These are phyloP conservation scores for Dastarcus helophoroides DNA, from an alignment of 2,888 invertebrate genomes.

Conservation along the genomic window DNA sequence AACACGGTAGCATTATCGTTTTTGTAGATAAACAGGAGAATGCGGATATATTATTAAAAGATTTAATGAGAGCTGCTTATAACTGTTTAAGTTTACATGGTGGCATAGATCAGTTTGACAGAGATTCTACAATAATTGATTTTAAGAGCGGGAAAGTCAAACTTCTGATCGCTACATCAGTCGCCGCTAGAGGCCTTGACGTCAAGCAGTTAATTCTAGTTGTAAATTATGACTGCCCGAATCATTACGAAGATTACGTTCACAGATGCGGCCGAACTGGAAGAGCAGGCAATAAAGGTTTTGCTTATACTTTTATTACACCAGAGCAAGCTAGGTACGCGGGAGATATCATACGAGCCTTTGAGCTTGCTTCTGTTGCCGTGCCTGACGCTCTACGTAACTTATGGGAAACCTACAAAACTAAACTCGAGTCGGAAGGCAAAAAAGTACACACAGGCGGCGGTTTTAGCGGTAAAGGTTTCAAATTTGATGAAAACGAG, in stretches of 20 bases:
- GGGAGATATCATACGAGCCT: slow-evolving; percentile 84
- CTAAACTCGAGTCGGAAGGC: slow-evolving; percentile 78
- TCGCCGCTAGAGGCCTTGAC: slow-evolving; percentile 96
- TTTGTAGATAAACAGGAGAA: slow-evolving; percentile 99
- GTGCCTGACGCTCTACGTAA: slow-evolving; percentile 69
- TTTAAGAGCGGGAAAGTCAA: slow-evolving; percentile 80
- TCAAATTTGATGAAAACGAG: slow-evolving; percentile 97
- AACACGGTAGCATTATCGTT: slow-evolving; percentile 86
- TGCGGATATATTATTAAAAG: slow-evolving; percentile 84
- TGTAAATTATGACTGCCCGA: slow-evolving; percentile 98
- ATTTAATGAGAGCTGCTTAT: slow-evolving; percentile 93
- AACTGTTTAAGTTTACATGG: slow-evolving; percentile 96
- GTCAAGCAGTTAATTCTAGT: slow-evolving; percentile 96
- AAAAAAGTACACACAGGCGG: slow-evolving; percentile 88
- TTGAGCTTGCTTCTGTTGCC: slow-evolving; percentile 69
- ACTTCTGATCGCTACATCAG: slow-evolving; percentile 92
- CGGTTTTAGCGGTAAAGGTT: slow-evolving; percentile 91
- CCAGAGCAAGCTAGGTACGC: slow-evolving; percentile 76
- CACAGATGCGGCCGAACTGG: slow-evolving; percentile 91
- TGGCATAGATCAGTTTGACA: slow-evolving; percentile 98
- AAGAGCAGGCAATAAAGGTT: slow-evolving; percentile 91
- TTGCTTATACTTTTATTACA: slow-evolving; percentile 93
- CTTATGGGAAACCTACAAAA: slow-evolving; percentile 83
- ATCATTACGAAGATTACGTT: slow-evolving; percentile 99
- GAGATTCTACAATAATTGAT: slow-evolving; percentile 94